These are phyloP conservation scores for Amphipyra berbera DNA, from an alignment of 2,888 invertebrate species.

Conservation along the genomic window DNA sequence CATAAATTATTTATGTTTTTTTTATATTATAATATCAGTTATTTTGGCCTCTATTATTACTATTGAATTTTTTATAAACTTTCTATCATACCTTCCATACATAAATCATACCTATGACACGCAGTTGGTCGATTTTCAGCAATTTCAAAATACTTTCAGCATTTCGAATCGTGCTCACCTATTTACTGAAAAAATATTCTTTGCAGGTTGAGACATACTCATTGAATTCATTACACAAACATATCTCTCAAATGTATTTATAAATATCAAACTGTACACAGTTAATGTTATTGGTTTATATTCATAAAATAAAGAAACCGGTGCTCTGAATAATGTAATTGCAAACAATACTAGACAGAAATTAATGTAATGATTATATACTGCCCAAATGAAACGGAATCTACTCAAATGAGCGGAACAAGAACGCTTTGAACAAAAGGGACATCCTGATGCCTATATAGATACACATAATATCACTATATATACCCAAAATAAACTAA, in stretches of 20 bases:
- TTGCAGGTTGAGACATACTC: background rate
- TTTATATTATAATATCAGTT: too few species aligned
- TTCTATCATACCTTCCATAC: too few species aligned
- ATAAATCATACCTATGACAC: background rate
- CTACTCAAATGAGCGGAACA: slow-evolving; percentile 78
- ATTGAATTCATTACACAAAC: slow-evolving; percentile 6
- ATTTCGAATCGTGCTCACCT: too few species aligned
- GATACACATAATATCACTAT: slow-evolving; percentile 49
- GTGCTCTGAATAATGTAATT: slow-evolving; percentile 35
- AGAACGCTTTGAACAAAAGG: slow-evolving; percentile 83
- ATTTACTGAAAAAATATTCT: too few species aligned
- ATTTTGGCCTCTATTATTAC: too few species aligned
- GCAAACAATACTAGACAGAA: slow-evolving; percentile 55
- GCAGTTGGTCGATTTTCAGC: background rate
- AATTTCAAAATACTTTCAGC: too few species aligned
- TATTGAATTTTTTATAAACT: too few species aligned
- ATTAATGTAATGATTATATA: slow-evolving; percentile 74
- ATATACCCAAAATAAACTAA: slow-evolving; percentile 22
- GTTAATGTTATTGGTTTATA: slow-evolving; percentile 7
- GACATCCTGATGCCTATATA: slow-evolving; percentile 78
- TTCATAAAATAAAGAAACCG: slow-evolving; percentile 24
- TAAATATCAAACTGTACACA: slow-evolving; percentile 22
- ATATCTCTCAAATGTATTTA: slow-evolving; percentile 23
- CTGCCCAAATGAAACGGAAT: slow-evolving; percentile 73
- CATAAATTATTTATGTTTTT: too few species aligned